These are phyloP conservation scores for Acropternis orthonyx DNA, from an alignment of 2,797 vertebrate genomes.

Conservation along the genomic window DNA sequence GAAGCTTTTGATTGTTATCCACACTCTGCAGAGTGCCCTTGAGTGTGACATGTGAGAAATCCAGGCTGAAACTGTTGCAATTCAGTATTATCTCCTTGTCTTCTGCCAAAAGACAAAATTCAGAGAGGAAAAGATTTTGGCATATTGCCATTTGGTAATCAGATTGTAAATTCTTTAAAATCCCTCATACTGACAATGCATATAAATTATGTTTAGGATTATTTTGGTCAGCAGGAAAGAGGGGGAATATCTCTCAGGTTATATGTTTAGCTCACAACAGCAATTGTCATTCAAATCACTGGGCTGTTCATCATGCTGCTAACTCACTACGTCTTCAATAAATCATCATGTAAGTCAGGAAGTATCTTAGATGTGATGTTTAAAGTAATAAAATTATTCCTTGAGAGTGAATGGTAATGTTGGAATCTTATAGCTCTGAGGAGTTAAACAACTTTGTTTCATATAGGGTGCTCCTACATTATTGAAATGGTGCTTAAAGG, in stretches of 20 bases:
- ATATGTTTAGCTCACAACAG: not conserved
- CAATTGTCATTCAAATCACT: not conserved
- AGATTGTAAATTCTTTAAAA: not conserved
- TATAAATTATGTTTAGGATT: not conserved
- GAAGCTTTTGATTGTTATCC: not conserved
- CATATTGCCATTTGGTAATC: not conserved
- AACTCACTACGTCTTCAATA: not conserved
- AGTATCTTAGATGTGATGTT: not conserved
- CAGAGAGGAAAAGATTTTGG: not conserved
- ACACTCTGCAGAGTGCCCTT: not conserved
- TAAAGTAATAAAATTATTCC: not conserved
- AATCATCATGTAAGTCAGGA: not conserved
- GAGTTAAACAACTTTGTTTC: not conserved
- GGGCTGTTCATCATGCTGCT: not conserved
- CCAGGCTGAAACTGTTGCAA: not conserved
- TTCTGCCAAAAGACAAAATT: not conserved
- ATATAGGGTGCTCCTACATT: not conserved
- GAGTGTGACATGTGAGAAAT: not conserved
- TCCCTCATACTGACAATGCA: not conserved
- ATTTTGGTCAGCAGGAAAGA: not conserved
- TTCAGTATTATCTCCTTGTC: not conserved
- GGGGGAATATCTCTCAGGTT: not conserved
- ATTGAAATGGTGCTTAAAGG: slow-evolving; percentile 42
- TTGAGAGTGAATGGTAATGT: slow-evolving; percentile 25
- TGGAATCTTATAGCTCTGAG: not conserved